phyloP scores from a whole-genome alignment of 1,140 invertebrate genomes.

The Drosophila hydei region DNA sequence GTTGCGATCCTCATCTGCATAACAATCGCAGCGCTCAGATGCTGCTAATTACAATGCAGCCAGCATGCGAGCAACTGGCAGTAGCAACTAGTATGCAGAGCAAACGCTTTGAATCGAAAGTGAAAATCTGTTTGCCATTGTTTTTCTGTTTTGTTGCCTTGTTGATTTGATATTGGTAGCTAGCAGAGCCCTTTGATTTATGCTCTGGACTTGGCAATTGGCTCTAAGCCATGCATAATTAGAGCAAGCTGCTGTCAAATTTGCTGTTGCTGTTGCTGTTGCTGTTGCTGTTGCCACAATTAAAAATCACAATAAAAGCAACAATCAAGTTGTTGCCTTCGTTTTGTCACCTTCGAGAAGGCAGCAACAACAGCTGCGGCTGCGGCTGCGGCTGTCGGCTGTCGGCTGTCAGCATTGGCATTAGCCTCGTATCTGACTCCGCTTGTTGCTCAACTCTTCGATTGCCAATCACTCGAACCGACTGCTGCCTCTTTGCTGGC shows the following conservation, averaged over 20 bases:
- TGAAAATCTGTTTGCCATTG: constrained; percentile 59
- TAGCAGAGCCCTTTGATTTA: constrained; percentile 25
- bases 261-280: constrained; percentile 20
- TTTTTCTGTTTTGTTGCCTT: constrained; percentile 9
- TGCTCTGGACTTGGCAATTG: background rate
- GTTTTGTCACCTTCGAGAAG: constrained; percentile 78
- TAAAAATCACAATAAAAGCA: constrained; percentile 29
- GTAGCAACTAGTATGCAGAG: constrained; percentile 25
- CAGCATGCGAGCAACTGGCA: constrained; percentile 1
- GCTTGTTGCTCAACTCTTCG: constrained; percentile 76
- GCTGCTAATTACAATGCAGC: constrained; percentile 72
- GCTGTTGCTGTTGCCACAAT: constrained; percentile 29
- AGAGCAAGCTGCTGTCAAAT: constrained; percentile 61
- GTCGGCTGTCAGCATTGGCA: constrained; percentile 44
- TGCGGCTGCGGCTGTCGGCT: background rate
- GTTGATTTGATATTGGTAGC: background rate
- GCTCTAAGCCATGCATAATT: constrained; percentile 57
- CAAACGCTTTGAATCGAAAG: constrained; percentile 62
- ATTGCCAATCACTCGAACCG: constrained; percentile 75
- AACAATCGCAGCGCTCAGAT: constrained; percentile 62
- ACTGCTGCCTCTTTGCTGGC: constrained; percentile 58
- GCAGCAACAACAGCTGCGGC: constrained; percentile 20
- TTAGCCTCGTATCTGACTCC: constrained; percentile 64
- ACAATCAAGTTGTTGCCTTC: constrained; percentile 42
- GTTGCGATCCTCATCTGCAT: constrained; percentile 32